Evolutionary conservation across 2,113 vertebrate genomes (phyloP).

Genomic region (Camelus dromedarius): DNA sequence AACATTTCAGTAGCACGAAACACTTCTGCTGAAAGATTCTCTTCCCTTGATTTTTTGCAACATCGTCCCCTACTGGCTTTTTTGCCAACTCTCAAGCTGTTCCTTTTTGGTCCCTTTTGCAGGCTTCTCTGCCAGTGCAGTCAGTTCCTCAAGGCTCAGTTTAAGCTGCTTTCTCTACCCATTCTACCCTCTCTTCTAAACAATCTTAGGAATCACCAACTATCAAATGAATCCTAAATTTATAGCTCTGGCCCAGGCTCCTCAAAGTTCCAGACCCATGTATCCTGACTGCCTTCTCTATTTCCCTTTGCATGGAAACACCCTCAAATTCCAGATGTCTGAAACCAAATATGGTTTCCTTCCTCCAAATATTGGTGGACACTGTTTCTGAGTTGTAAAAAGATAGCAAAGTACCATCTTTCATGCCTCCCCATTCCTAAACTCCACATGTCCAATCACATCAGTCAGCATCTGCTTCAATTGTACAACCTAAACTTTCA

Average conservation of each 20-base stretch:
- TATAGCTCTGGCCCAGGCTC: background rate
- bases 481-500: background rate
- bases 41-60: background rate
- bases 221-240: background rate
- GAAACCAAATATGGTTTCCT: slow-evolving; percentile 27
- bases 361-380: background rate
- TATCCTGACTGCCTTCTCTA: background rate
- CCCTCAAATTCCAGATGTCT: background rate
- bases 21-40: background rate
- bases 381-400: background rate
- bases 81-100: background rate
- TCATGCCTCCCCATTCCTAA: background rate
- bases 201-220: background rate
- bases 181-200: background rate
- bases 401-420: background rate
- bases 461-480: background rate
- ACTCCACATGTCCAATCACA: background rate
- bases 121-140: background rate
- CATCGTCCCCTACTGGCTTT: background rate
- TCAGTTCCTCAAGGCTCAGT: background rate
- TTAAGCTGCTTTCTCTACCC: background rate
- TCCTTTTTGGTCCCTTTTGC: background rate
- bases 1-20: background rate
- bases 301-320: background rate
- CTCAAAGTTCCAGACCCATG: background rate